Evolutionary conservation across 2,888 invertebrate species (phyloP), one percentile per base, ranked within the genome.

Genomic region (Parnassius orleans): DNA sequence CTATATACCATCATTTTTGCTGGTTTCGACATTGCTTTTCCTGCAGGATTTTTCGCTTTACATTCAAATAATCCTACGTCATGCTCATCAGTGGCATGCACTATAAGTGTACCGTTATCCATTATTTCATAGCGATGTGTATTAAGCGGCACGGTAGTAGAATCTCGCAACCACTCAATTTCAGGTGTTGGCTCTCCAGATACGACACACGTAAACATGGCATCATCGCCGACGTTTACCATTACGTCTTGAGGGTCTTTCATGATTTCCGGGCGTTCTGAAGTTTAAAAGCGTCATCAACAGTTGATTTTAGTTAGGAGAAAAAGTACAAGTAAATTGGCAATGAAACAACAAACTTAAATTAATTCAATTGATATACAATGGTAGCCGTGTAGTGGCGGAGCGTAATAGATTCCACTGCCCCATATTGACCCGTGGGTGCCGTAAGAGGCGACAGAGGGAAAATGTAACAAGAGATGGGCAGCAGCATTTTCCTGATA

Each of bases 31-130:
- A 95, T 95, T 7, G 92, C 94, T 80, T 95, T 94, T 0, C 98
- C 98, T 67, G 95, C 94, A 14, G 94, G 92, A 81, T 96, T 98
- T 75, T 94, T 95, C 0, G 97, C 98, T 83, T 97, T 94, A 81
- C 98, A 98, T 87, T 98, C 97, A 80, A 98, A 98, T 15, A 94
- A 93, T 10, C 98, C 98, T 11, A 92, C 90, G 78, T 97, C 97
- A 3, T 90, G 86, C 70, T 94, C 93, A 67, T 93, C 93, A 0
- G 95, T 82, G n/a, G 79, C 79, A 63, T 94, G 94, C 57, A 98
- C 95, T 93, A 95, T 94, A 56, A 98, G 90, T 1, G 96, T 94
- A 7, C 98, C 98, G 75, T 98, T 96, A 1, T 93, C 89, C 76
- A 95, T 92, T 41, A 98, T 82, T 69, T 94, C 92, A 78, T 96